A percentile compares a stretch with the other conserved stretches of the same genome.
Evolutionary conservation across 2,888 invertebrate species (phyloP).

Genomic region (Parthenolecanium corni): DNA sequence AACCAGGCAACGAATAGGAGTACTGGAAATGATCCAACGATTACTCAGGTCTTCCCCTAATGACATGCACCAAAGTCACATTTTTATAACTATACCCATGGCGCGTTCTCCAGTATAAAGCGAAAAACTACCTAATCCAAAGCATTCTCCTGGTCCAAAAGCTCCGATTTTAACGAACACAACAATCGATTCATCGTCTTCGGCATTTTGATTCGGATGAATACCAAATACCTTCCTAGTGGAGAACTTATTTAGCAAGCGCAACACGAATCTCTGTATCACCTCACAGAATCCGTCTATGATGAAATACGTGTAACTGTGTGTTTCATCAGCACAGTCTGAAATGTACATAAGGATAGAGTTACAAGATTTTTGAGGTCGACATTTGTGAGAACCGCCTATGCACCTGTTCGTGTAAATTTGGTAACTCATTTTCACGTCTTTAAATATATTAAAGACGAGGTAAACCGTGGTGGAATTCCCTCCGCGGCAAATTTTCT

Average conservation of each 20-base stretch:
- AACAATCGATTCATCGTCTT: neutral
- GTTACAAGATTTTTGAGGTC: too few relatives aligned
- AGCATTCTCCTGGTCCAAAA: constrained; percentile 21
- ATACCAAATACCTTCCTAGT: constrained; percentile 5
- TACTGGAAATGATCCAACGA: constrained; percentile 53
- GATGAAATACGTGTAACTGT: constrained; percentile 25
- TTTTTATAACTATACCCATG: too few relatives aligned
- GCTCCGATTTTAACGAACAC: constrained; percentile 12
- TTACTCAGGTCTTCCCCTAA: constrained; percentile 52
- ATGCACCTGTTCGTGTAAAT: too few relatives aligned
- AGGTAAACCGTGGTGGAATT: too few relatives aligned
- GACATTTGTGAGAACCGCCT: too few relatives aligned
- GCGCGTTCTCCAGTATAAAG: too few relatives aligned
- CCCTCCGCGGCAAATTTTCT: too few relatives aligned
- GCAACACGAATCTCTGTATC: constrained; percentile 15
- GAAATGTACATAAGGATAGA: too few relatives aligned
- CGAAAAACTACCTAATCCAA: constrained; percentile 22
- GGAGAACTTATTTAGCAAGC: neutral
- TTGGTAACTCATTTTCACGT: too few relatives aligned
- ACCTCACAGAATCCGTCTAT: constrained; percentile 24
- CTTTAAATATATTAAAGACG: too few relatives aligned
- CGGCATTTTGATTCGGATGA: constrained; percentile 9
- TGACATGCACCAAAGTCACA: too few relatives aligned
- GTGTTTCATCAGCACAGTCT: constrained; percentile 7
- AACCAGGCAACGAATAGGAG: constrained; percentile 52